Conservation (phyloP, 2,113 vertebrate genomes). For the Synchiropus splendidus region DNA sequence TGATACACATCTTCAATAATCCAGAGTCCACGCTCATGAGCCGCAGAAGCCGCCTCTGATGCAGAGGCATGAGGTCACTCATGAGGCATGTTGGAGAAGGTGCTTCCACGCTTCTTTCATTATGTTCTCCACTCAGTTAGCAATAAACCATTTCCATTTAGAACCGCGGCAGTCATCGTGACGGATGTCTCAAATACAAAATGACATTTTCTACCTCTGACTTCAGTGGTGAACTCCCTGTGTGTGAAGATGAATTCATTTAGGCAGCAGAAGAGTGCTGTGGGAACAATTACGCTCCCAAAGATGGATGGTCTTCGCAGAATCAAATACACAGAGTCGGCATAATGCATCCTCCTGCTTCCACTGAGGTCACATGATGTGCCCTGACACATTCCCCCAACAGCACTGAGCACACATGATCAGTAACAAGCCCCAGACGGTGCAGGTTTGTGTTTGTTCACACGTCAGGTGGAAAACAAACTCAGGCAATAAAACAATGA, state of each 20-base stretch:
- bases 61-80: too few species aligned
- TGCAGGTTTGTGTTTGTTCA: not conserved
- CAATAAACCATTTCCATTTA: too few species aligned
- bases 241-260: not conserved
- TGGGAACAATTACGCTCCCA: not conserved
- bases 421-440: slow-evolving; percentile 2
- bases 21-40: too few species aligned
- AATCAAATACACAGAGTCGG: slow-evolving; percentile 2
- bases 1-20: too few species aligned
- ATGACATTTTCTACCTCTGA: not conserved
- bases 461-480: not conserved
- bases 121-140: too few species aligned
- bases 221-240: not conserved
- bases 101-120: too few species aligned
- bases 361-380: not conserved
- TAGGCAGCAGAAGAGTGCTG: slow-evolving; percentile 1
- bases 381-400: not conserved
- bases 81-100: too few species aligned
- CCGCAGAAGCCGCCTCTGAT: too few species aligned
- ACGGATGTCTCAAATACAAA: too few species aligned
- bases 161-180: too few species aligned
- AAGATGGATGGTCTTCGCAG: slow-evolving; percentile 6
- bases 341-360: not conserved
- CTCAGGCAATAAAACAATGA: not conserved
- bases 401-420: slow-evolving; percentile 7